Base-by-base conservation (phyloP, 2,888 invertebrate genomes). In the Stictocephala bisonia region DNA sequence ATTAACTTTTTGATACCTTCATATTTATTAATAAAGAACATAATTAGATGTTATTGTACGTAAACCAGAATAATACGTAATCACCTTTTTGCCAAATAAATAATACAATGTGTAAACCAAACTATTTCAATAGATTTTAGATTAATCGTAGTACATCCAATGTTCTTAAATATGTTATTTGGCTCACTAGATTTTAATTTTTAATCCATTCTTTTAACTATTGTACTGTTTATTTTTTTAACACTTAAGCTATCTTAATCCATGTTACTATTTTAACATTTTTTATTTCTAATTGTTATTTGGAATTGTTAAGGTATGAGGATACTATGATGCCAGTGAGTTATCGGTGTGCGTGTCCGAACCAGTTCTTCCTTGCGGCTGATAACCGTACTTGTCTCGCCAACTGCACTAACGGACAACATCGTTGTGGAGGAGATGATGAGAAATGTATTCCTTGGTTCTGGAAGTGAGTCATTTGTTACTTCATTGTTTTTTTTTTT, bases 271-370 rank as follows among this genome's bases (percentile, higher is more conserved):
- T 56, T 4, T 67, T 11, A 18, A 13, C 27, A 58, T 11, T 58
- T 26, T 58, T 58, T 58, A 11, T 11, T 58, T 58, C 9, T 15
- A 58, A 3, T 26, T 18, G 9, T 18, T 68, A 56, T 6, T 1
- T n/a, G n/a, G n/a, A n/a, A n/a, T n/a, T n/a, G n/a, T n/a, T n/a
- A 20, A 60, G 60, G 41, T 93, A 92, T 80, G 92, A 91, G 18
- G 92, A 92, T 82, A 75, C 79, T 7, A 93, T 93, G 80, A 93
- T 93, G 0, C 90, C 91, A 0, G 92, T 93, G 0, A 88, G 89
- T 0, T 94, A 88, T 83, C 91, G 90, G 76, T 99, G 99, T 82
- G 92, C 92, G 1, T 99, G 99, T 83, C 99, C 99, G 0, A 97
- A 99, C 84, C 95, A 97, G 81, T 99, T 95, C 85, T 90, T 91